Evolutionary conservation across 2,888 invertebrate species (phyloP), one percentile per base, ranked within the genome.

Genomic region (Rotaria macrura): DNA sequence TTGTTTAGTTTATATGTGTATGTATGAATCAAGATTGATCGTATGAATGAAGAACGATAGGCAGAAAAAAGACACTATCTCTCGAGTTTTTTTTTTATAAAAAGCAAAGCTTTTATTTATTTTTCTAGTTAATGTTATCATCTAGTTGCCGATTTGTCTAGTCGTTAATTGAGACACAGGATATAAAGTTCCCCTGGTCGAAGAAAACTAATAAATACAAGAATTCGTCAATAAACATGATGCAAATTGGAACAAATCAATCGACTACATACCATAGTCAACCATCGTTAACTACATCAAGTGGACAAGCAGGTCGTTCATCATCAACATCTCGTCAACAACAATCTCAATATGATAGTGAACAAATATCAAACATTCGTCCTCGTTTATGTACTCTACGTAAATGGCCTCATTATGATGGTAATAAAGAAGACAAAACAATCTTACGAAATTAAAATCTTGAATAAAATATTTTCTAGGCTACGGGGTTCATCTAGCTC

Each of bases 381-480:
- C 79, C 79, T n/a, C 79, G 79, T 43, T 25, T 43, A 25, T 79
- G 79, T n/a, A 7, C 43, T n/a, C 43, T 79, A 79, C 40, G 79
- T 14, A 79, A 79, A 43, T 79, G 79, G 79, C 79, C 79, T 25
- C 79, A 79, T 79, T 79, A 79, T 43, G 79, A 79, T 43, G 79
- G 79, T 79, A 43, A 79, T 0, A 38, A 4, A 34, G 20, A 20
- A n/a, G 9, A 65, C 9, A 47, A 47, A 47, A 14, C 47, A 34
- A 12, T 17, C 3, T 34, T 34, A 10, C 12, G 23, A 65, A 29
- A 65, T 17, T 17, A 5, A 14, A 34, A n/a, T n/a, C n/a, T n/a
- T n/a, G n/a, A n/a, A n/a, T n/a, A n/a, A n/a, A n/a, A n/a, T n/a
- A n/a, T n/a, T n/a, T n/a, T 40, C 1, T 79, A 79, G 79, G 40